Base-by-base conservation (phyloP, 2,888 invertebrate genomes). In the Litoditis marina region DNA sequence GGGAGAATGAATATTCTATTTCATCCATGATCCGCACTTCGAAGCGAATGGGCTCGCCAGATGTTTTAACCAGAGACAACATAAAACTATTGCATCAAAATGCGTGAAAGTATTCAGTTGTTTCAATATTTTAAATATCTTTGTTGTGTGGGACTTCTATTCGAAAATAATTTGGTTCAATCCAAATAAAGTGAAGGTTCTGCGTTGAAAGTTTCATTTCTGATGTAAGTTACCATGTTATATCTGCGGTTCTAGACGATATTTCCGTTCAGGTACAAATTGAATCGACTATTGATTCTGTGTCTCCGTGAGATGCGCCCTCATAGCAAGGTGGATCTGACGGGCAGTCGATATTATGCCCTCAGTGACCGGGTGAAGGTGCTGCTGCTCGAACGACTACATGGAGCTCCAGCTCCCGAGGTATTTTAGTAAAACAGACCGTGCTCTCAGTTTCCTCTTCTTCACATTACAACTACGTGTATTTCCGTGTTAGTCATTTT, bases 331-430 rank as follows among this genome's bases (percentile, higher is more conserved):
- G 69, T 61, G 27, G 82, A 82, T 52, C 68, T 82, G 28, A 75
- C 68, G 39, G 82, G 83, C 32, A 67, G 80, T 2, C 66, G 82
- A 31, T 82, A 82, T 50, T 77, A 82, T 42, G 79, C 79, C 6
- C 74, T 82, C 8, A 76, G 76, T 1, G 82, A 82, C 57, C 65
- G 82, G 34, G 82, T 82, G 47, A 82, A 82, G 67, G 82, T 82
- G 11, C 68, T 82, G 16, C 66, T 82, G 13, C 63, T 82, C 25
- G 82, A 82, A 58, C 57, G 81, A 16, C 67, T 82, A 51, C 82
- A 82, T 52, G 82, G 82, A 27, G 73, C 79, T 19, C 74, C 78
- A 4, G 70, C 82, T 0, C 82, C 82, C 2, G 82, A 82, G 68
- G 79, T 76, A 31, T 28, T 31, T 19, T 4, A 57, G 5, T 13